These are phyloP conservation scores for Tortricodes alternella DNA, from an alignment of 2,888 invertebrate species.

Conservation along the genomic window DNA sequence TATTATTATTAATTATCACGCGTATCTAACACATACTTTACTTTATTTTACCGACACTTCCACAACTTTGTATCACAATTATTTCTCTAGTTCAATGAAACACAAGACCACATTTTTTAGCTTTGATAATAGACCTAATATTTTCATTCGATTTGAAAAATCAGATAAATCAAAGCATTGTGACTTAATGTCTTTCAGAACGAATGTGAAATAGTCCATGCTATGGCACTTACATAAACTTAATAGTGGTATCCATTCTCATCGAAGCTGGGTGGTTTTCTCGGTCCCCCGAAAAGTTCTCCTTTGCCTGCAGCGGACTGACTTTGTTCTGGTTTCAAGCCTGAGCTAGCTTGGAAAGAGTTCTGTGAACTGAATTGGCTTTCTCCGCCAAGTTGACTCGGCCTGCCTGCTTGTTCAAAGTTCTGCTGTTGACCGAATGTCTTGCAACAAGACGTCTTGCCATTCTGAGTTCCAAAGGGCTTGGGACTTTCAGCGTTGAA, in stretches of 20 bases:
- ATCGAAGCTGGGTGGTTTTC: conserved; percentile 65
- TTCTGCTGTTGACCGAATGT: conserved; percentile 1
- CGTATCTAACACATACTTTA: conserved; percentile 16
- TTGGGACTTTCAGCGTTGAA: conserved; percentile 5
- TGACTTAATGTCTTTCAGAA: neutral
- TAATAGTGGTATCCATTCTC: conserved; percentile 71
- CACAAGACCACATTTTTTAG: neutral
- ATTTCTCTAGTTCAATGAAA: neutral
- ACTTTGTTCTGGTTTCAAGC: conserved; percentile 32
- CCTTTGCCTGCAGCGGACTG: conserved; percentile 48
- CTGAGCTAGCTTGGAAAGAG: conserved; percentile 38
- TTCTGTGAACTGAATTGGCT: conserved; percentile 29
- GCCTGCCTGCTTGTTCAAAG: conserved; percentile 1
- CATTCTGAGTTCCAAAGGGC: conserved; percentile 12
- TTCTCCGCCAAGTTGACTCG: conserved; percentile 16
- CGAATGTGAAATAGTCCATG: neutral
- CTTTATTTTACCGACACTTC: conserved; percentile 16
- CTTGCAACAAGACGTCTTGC: conserved; percentile 11
- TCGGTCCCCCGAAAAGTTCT: conserved; percentile 61
- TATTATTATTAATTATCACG: conserved; percentile 12
- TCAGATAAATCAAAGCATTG: too few relatives aligned
- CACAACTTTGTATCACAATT: conserved; percentile 22
- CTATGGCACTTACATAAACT: conserved; percentile 39
- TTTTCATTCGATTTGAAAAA: too few relatives aligned
- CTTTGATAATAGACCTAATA: neutral